phyloP scores from a whole-genome alignment of 2,888 invertebrate species.

The Coenonympha arcania region DNA sequence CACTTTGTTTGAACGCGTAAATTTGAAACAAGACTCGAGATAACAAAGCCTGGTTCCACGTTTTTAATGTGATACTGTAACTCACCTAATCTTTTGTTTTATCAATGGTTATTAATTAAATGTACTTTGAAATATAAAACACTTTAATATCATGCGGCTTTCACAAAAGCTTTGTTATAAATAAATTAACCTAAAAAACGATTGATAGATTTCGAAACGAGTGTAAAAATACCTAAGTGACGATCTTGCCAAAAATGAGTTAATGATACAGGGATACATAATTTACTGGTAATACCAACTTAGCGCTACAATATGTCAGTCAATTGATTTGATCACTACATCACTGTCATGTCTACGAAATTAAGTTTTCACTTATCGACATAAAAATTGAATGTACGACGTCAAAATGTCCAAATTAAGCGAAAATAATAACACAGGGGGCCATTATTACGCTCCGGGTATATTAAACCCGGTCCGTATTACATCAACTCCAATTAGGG shows the following conservation, averaged over 20 bases:
- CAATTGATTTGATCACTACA: too few relatives aligned
- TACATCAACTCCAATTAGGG: conserved; percentile 10
- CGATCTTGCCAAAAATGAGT: too few relatives aligned
- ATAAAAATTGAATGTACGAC: neutral
- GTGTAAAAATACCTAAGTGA: too few relatives aligned
- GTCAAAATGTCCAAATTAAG: conserved; percentile 3
- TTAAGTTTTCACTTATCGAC: neutral
- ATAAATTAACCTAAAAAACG: too few relatives aligned
- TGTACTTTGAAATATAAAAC: too few relatives aligned
- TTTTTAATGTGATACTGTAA: neutral
- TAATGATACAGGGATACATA: too few relatives aligned
- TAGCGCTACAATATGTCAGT: neutral
- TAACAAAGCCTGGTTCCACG: conserved; percentile 27
- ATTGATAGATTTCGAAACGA: too few relatives aligned
- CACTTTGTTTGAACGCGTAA: conserved; percentile 57
- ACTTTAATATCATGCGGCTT: too few relatives aligned
- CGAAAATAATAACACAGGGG: conserved; percentile 5
- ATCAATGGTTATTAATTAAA: neutral
- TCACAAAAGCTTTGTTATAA: too few relatives aligned
- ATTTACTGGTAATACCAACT: too few relatives aligned
- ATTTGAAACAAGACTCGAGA: conserved; percentile 48
- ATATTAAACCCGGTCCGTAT: neutral
- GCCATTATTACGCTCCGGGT: neutral
- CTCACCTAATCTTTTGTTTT: conserved; percentile 2
- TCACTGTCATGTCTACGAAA: neutral